Evolutionary conservation across 2,113 vertebrate species (phyloP).

Genomic region (Junco hyemalis): DNA sequence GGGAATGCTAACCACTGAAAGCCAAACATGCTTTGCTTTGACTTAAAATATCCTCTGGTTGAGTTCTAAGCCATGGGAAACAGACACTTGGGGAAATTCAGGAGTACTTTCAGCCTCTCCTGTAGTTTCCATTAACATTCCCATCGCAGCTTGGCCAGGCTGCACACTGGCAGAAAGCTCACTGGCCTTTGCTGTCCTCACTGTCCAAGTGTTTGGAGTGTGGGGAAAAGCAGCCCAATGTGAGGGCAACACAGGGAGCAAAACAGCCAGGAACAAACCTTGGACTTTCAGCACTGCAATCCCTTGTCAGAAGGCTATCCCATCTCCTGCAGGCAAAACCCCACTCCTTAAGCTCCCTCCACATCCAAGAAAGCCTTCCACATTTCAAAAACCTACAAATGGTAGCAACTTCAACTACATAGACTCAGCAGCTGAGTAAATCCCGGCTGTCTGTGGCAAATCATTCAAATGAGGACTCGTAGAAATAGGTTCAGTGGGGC

Average conservation of each 20-base stretch:
- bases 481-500: not conserved
- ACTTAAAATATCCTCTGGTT: not conserved
- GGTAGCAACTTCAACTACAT: not conserved
- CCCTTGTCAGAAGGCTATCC: not conserved
- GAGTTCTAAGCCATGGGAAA: not conserved
- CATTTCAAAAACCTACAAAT: not conserved
- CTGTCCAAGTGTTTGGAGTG: not conserved
- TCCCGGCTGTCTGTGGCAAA: not conserved
- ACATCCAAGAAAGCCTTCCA: not conserved
- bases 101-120: not conserved
- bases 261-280: not conserved
- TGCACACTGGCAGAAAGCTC: accelerated
- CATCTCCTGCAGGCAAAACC: not conserved
- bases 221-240: not conserved
- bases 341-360: not conserved
- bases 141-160: accelerated
- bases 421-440: not conserved
- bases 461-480: not conserved
- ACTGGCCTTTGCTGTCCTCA: not conserved
- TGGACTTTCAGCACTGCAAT: not conserved
- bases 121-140: accelerated
- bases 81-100: not conserved
- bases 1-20: not conserved
- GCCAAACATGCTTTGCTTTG: not conserved
- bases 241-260: not conserved